phyloP scores from a whole-genome alignment of 2,113 vertebrate species.

The Gorsachius goisagi region DNA sequence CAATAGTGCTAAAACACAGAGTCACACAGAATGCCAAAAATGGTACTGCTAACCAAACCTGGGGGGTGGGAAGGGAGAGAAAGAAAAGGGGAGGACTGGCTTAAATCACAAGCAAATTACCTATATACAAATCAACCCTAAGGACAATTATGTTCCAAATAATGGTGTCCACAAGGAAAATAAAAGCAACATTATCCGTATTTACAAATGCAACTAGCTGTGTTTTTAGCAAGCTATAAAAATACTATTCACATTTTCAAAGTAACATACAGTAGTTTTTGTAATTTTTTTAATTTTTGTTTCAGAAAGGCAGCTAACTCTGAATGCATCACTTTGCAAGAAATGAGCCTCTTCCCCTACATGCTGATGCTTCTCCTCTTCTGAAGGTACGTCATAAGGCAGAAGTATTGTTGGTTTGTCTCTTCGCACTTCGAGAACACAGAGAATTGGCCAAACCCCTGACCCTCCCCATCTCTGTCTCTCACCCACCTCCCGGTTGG shows the following conservation, averaged over 20 bases:
- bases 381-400: slow-evolving; percentile 55
- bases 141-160: slow-evolving; percentile 84
- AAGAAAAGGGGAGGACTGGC: background rate
- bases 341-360: slow-evolving; percentile 56
- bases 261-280: slow-evolving; percentile 87
- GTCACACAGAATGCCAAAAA: slow-evolving; percentile 80
- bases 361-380: slow-evolving; percentile 4
- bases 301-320: slow-evolving; percentile 84
- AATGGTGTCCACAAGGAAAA: slow-evolving; percentile 79
- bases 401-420: background rate
- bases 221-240: slow-evolving; percentile 93
- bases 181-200: slow-evolving; percentile 82
- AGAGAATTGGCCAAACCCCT: background rate
- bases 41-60: slow-evolving; percentile 68
- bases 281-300: slow-evolving; percentile 59
- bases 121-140: slow-evolving; percentile 88
- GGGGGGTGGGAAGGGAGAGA: slow-evolving; percentile 70
- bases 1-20: slow-evolving; percentile 81
- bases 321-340: slow-evolving; percentile 72
- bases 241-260: slow-evolving; percentile 99
- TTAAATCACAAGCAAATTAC: slow-evolving; percentile 87
- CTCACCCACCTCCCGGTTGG: background rate
- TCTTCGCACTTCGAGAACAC: background rate
- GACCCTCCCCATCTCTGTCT: background rate
- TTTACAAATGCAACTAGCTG: slow-evolving; percentile 89